These are phyloP conservation scores for Petrocephalus schoutedeni DNA, from an alignment of 2,797 vertebrate species.

Conservation along the genomic window DNA sequence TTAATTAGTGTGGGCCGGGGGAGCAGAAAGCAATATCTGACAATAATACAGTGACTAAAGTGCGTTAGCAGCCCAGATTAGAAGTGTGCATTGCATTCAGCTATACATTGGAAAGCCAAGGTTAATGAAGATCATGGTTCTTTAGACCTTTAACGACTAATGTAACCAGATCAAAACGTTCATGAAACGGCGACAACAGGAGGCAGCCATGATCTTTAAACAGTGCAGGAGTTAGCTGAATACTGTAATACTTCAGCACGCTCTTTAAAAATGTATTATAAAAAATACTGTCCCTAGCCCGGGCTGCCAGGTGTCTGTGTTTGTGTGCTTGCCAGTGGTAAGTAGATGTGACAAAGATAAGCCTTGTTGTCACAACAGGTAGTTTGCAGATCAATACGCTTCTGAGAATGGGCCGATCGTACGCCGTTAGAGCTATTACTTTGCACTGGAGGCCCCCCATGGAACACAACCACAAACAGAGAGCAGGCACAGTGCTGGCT, in stretches of 20 bases:
- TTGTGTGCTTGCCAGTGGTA: conserved; percentile 4
- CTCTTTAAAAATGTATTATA: neutral
- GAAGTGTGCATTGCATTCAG: conserved; percentile 69
- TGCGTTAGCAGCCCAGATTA: conserved; percentile 58
- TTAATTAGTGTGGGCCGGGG: conserved; percentile 70
- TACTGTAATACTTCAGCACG: conserved; percentile 41
- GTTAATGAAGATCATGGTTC: conserved; percentile 69
- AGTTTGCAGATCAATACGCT: neutral
- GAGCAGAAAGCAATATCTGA: conserved; percentile 68
- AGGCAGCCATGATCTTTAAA: conserved; percentile 10
- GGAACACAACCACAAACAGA: neutral
- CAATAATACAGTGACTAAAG: conserved; percentile 45
- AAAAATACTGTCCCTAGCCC: neutral
- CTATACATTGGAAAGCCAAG: conserved; percentile 60
- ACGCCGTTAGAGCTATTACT: neutral
- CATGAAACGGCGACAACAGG: neutral
- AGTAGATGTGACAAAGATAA: neutral
- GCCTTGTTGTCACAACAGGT: conserved; percentile 16
- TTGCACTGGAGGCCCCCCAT: neutral
- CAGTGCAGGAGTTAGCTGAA: conserved; percentile 42
- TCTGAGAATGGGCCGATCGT: conserved; percentile 5
- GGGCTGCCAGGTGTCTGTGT: neutral
- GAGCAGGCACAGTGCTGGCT: neutral
- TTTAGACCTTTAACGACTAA: conserved; percentile 51
- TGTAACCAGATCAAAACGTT: conserved; percentile 26